Base-by-base conservation (phyloP, 2,797 vertebrate species). In the Pogonophryne albipinna region DNA sequence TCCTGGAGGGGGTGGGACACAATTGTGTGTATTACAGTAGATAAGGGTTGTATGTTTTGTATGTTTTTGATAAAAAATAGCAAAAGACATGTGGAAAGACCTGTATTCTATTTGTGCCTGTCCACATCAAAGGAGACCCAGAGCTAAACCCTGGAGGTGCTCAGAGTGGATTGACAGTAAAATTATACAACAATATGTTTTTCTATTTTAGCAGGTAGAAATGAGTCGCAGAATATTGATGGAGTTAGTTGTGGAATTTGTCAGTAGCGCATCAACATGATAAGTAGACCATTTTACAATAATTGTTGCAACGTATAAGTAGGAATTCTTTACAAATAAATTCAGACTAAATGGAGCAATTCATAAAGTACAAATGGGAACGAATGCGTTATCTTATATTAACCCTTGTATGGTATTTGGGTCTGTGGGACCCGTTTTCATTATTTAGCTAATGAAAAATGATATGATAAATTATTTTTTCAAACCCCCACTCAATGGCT, bases 71-170 rank as follows among this genome's bases (percentile, higher is more conserved):
- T 41, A 16, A 34, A 49, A 53, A 71, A 64, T 42, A 50, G 17
- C 12, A 51, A 16, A 61, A 42, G 20, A 41, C 10, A 58, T 66
- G 41, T 42, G 17, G 4, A 41, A 10, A 31, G 14, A 11, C 14
- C n/a, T 51, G 4, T 41, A 84, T 70, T 77, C 55, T 3, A 19
- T 46, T 72, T 27, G 27, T 27, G 27, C 69, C 63, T 65, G 66
- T 66, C 61, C 66, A 66, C 38, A 6, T 65, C 11, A 19, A 10
- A 79, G 50, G 63, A 79, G 50, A 68, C 10, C 63, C 45, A 0
- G 5, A 44, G 51, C 17, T 68, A 47, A 59, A 64, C 20, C 12
- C 41, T 58, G 58, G 57, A 34, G 27, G 46, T 27, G 10, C 17
- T 19, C 27, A 27, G 27, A 27, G 4, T 27, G 4, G 27, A 27